These are phyloP conservation scores for Apoda limacodes DNA, from an alignment of 2,888 invertebrate genomes.

Conservation along the genomic window DNA sequence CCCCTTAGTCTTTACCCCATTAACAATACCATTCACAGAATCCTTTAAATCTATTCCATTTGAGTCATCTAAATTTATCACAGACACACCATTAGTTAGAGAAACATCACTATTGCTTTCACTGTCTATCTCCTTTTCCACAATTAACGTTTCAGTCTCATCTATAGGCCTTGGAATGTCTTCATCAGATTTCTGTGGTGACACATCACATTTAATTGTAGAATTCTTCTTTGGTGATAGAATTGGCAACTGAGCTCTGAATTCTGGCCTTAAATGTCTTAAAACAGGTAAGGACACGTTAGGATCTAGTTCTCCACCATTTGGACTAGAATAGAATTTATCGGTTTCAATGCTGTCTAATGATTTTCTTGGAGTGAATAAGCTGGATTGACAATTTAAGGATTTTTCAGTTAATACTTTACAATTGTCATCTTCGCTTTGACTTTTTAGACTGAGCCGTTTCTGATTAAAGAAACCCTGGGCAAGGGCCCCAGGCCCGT, in stretches of 20 bases:
- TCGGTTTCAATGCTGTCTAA: conserved; percentile 33
- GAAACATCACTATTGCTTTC: conserved; percentile 24
- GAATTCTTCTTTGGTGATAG: conserved; percentile 69
- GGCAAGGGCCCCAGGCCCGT: conserved; percentile 88
- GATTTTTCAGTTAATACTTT: conserved; percentile 55
- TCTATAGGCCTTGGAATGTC: conserved; percentile 37
- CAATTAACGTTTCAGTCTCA: conserved; percentile 39
- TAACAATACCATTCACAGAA: conserved; percentile 25
- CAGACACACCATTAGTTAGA: conserved; percentile 44
- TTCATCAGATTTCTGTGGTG: conserved; percentile 41
- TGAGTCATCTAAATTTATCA: conserved; percentile 47
- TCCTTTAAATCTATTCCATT: conserved; percentile 25
- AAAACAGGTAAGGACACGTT: conserved; percentile 76
- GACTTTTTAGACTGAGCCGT: conserved; percentile 56
- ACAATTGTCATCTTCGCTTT: conserved; percentile 47
- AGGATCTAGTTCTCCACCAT: conserved; percentile 35
- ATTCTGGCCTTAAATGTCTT: conserved; percentile 86
- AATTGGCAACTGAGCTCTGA: conserved; percentile 84
- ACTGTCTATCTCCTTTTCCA: conserved; percentile 13
- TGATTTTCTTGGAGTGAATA: conserved; percentile 34
- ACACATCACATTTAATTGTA: conserved; percentile 33
- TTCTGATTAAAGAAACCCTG: conserved; percentile 84
- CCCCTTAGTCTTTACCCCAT: conserved; percentile 15
- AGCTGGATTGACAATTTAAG: conserved; percentile 43
- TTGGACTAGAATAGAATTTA: conserved; percentile 37